phyloP scores from a whole-genome alignment of 2,888 invertebrate species.

The Galerucella calmariensis region DNA sequence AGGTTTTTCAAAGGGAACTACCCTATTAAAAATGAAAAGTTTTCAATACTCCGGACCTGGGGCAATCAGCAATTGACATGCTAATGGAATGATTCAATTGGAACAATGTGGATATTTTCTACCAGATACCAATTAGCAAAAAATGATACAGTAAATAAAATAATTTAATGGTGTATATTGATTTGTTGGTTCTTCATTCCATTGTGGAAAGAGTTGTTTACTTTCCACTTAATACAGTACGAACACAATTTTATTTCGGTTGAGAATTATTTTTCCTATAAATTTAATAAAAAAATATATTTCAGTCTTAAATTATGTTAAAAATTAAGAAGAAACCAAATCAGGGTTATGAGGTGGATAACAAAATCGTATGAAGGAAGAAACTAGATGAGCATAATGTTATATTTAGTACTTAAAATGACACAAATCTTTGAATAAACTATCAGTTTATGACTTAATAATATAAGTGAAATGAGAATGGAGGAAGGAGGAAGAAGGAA shows the following conservation, averaged over 20 bases:
- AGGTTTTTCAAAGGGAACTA: neutral
- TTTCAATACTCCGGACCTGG: neutral
- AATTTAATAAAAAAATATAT: no score
- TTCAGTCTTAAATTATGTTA: neutral
- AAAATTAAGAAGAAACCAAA: no score
- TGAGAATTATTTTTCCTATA: no score
- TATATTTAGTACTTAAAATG: no score
- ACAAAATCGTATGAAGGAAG: no score
- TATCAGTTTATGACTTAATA: no score
- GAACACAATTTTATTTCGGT: neutral
- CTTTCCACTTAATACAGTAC: neutral
- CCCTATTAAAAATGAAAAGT: neutral
- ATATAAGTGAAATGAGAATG: no score
- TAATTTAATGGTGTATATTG: constrained; percentile 33
- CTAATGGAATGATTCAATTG: constrained; percentile 34
- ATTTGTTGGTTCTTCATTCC: constrained; percentile 33
- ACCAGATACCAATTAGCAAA: constrained; percentile 34
- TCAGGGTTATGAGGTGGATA: no score
- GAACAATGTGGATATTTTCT: constrained; percentile 31
- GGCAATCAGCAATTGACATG: constrained; percentile 18
- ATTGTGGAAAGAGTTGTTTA: constrained; percentile 20
- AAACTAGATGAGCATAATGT: no score
- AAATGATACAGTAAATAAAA: constrained; percentile 36
- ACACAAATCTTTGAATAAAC: no score
- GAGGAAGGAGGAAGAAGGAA: no score